These are phyloP conservation scores for Polyergus mexicanus DNA, from an alignment of 1,140 invertebrate species.

Conservation along the genomic window DNA sequence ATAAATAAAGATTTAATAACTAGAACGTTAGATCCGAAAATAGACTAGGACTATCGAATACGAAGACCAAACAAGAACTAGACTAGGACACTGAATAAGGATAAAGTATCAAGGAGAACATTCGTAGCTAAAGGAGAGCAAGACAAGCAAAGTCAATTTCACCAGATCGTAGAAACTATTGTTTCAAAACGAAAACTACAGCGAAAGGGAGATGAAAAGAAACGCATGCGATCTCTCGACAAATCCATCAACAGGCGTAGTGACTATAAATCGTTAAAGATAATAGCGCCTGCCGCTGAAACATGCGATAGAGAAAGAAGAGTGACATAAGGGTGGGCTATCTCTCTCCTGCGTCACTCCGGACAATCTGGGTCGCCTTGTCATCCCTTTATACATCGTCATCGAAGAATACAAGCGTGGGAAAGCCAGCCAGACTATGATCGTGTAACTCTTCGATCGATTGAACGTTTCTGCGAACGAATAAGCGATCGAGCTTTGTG, in stretches of 20 bases:
- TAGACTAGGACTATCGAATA: background rate
- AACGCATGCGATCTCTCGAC: background rate
- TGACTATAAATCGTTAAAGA: constrained; percentile 59
- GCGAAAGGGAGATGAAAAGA: constrained; percentile 8
- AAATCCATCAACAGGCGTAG: constrained; percentile 1
- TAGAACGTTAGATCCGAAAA: background rate
- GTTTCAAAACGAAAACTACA: constrained; percentile 28
- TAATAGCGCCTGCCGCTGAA: constrained; percentile 26
- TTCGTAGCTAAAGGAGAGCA: constrained; percentile 29
- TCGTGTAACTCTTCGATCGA: background rate
- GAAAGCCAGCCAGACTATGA: background rate
- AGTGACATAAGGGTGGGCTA: constrained; percentile 4
- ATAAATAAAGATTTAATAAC: background rate
- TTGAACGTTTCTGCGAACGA: background rate
- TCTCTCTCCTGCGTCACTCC: constrained; percentile 13
- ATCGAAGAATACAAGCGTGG: constrained; percentile 29
- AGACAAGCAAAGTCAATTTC: constrained; percentile 12
- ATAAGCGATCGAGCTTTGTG: constrained; percentile 11
- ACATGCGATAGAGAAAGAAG: background rate
- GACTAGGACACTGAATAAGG: constrained; percentile 15
- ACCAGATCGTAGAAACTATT: background rate
- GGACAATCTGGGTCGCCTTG: constrained; percentile 51
- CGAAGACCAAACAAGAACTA: background rate
- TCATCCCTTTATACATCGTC: background rate
- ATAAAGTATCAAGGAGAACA: constrained; percentile 25